phyloP scores from a whole-genome alignment of 2,797 vertebrate genomes.

The Helarctos malayanus region DNA sequence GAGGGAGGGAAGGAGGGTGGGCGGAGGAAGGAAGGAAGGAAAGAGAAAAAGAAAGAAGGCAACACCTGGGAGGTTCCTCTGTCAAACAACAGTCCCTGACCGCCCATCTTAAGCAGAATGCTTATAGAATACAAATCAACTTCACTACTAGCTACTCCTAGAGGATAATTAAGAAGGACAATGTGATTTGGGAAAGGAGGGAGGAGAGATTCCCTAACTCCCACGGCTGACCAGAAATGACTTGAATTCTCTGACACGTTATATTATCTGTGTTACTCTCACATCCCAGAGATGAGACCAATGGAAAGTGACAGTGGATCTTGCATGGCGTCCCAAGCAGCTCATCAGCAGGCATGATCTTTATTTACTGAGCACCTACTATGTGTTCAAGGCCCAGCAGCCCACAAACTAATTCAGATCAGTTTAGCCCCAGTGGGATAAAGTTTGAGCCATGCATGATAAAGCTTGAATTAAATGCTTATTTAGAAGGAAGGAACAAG shows the following conservation, averaged over 20 bases:
- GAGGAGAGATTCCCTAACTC: not conserved
- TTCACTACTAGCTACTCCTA: not conserved
- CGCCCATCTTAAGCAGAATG: not conserved
- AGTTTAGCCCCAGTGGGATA: not conserved
- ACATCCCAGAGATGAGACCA: not conserved
- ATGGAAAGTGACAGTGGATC: not conserved
- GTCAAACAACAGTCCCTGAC: not conserved
- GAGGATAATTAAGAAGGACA: constrained; percentile 44
- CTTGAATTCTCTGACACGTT: not conserved
- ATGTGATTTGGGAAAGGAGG: not conserved
- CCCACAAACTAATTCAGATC: constrained; percentile 36
- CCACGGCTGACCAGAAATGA: not conserved
- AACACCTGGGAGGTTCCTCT: not conserved
- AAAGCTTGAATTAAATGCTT: constrained; percentile 63
- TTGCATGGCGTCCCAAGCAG: not conserved
- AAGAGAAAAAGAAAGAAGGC: too few species aligned
- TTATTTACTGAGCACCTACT: constrained; percentile 70
- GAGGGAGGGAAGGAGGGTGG: too few species aligned
- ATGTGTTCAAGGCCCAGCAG: not conserved
- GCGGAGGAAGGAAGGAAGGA: not conserved
- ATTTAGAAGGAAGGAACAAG: constrained; percentile 60
- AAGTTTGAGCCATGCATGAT: constrained; percentile 58
- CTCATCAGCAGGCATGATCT: not conserved
- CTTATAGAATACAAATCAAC: not conserved
- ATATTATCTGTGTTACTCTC: not conserved